Percentiles rank a stretch among this genome's conserved stretches.
Evolutionary conservation across 2,888 invertebrate genomes (phyloP).

Genomic region (Ischnura elegans): DNA sequence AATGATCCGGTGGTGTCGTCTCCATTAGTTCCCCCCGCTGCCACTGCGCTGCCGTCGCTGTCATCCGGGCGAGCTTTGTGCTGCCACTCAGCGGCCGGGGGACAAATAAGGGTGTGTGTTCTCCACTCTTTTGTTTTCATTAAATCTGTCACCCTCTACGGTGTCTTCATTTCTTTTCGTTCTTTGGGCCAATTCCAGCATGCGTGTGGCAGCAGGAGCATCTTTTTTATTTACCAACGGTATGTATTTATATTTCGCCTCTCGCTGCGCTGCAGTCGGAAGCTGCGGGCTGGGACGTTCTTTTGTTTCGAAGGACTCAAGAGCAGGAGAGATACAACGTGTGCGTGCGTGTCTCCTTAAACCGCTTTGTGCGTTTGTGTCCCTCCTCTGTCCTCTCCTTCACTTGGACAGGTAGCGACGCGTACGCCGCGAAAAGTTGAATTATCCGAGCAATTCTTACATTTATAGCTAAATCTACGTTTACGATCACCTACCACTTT

Average conservation of each 20-base stretch:
- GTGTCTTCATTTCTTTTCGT: neutral
- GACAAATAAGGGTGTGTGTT: neutral
- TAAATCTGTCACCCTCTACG: neutral
- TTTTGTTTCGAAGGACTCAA: neutral
- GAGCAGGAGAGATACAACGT: neutral
- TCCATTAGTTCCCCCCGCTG: neutral
- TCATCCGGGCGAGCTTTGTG: neutral
- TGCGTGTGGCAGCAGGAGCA: neutral
- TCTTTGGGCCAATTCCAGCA: neutral
- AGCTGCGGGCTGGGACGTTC: neutral
- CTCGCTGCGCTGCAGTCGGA: neutral
- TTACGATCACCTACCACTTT: too few relatives aligned
- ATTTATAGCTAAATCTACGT: too few relatives aligned
- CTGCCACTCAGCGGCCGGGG: constrained; percentile 35
- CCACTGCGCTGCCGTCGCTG: neutral
- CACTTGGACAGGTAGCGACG: too few relatives aligned
- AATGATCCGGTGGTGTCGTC: neutral
- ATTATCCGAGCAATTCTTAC: too few relatives aligned
- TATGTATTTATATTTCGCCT: neutral
- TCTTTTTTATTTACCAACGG: neutral
- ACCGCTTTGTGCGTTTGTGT: neutral
- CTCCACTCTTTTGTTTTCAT: constrained; percentile 8
- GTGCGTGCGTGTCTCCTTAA: neutral
- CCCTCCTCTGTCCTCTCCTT: neutral
- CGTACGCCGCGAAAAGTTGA: too few relatives aligned